A percentile compares a stretch with the other conserved stretches of the same genome.
Evolutionary conservation across 1,140 invertebrate species (phyloP).

Genomic region (Hormaphis cornu): DNA sequence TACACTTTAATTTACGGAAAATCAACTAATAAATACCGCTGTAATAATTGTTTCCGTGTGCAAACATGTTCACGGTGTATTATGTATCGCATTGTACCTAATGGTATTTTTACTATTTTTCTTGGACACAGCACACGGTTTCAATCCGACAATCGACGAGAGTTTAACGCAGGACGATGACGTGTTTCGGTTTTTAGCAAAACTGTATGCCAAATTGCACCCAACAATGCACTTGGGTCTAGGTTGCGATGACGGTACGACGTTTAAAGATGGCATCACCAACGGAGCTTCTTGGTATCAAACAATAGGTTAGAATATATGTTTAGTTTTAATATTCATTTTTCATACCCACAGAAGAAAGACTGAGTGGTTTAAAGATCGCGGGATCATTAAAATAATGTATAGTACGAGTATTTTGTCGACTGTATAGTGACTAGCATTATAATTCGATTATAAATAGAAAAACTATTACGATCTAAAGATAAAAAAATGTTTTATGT

Average conservation of each 20-base stretch:
- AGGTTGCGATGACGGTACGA: conserved; percentile 59
- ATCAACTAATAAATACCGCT: not conserved
- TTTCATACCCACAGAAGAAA: not conserved
- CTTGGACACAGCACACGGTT: not conserved
- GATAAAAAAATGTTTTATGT: no score
- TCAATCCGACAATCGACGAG: conserved; percentile 1
- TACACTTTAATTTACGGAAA: no score
- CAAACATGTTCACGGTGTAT: no score
- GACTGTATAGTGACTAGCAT: no score
- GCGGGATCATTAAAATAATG: no score
- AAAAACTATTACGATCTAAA: no score
- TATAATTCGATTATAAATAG: no score
- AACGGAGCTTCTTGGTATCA: conserved; percentile 84
- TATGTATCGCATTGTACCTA: no score
- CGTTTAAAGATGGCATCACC: conserved; percentile 67
- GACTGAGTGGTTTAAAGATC: no score
- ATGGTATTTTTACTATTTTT: not conserved
- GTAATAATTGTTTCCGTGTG: not conserved
- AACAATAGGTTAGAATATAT: conserved; percentile 50
- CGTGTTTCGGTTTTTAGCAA: conserved; percentile 74
- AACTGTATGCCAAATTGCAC: conserved; percentile 67
- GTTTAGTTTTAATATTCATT: not conserved
- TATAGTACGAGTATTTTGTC: no score
- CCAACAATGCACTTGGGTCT: conserved; percentile 59
- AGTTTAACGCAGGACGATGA: conserved; percentile 76